Base-by-base conservation (phyloP, 2,113 vertebrate genomes). In the Passer montanus region DNA sequence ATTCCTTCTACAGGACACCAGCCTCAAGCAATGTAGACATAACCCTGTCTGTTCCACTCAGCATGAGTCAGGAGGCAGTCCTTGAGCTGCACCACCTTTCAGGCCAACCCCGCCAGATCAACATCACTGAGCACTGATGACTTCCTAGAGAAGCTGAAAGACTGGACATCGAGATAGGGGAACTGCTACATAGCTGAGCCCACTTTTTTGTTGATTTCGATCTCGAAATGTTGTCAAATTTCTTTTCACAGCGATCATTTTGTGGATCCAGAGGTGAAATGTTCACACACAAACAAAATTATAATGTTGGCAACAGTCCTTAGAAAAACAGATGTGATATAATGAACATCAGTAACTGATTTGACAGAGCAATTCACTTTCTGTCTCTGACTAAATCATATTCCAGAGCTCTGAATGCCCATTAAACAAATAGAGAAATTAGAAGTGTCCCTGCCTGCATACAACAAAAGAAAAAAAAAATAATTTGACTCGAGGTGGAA, bases 121-220 rank as follows among this genome's bases (percentile, higher is more conserved):
- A 24, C 22, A n/a, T n/a, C 37, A 22, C 43, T 37, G 11, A 67
- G 67, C 21, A 47, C 18, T 46, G 21, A 39, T 31, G 18, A 59
- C 24, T 49, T 90, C 35, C 58, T n/a, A 28, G 11, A 44, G 49
- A 53, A 52, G 17, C 0, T 28, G 43, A 70, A 83, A 49, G 23
- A 35, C 0, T 3, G 7, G 15, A 60, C 19, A 55, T 0, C 63
- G 41, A 74, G 22, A 52, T 2, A 18, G 9, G 7, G 7, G 53
- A 87, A 53, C 12, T 63, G 21, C 27, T 79, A 55, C 3, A 15
- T 0, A 59, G 24, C 8, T 76, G 7, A 86, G 11, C 7, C 4
- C 10, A 12, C 3, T n/a, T 33, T 64, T 68, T 39, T 24, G 4
- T 26, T 75, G 6, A 2, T 80, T 73, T 82, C 35, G 41, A 86